Conservation (phyloP, 2,113 vertebrate genomes). For the Epinephelus moara region DNA sequence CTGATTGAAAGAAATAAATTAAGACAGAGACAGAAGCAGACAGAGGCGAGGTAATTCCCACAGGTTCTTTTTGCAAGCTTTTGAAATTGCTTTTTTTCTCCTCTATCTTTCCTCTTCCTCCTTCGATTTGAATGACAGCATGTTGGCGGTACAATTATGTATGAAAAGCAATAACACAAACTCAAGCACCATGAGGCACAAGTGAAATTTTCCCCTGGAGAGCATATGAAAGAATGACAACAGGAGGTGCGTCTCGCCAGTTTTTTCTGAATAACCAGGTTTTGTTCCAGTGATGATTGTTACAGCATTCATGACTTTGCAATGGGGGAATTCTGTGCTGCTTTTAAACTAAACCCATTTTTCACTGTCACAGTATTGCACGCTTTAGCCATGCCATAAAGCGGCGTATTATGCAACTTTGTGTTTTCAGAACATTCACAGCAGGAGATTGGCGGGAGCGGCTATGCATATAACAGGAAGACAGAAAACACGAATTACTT, state of each 20-base stretch:
- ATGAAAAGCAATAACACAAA: conserved; percentile 72
- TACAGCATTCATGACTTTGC: conserved; percentile 10
- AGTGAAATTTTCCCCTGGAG: conserved; percentile 49
- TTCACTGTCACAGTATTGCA: not conserved
- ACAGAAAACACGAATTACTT: not conserved
- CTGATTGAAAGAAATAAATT: conserved; percentile 33
- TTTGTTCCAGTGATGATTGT: conserved; percentile 2
- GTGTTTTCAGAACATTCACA: conserved; percentile 18
- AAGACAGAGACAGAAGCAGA: conserved; percentile 30
- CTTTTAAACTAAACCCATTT: conserved; percentile 27
- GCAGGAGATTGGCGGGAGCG: not conserved
- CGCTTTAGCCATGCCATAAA: not conserved
- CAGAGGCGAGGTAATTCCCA: conserved; percentile 51
- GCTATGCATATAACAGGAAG: not conserved
- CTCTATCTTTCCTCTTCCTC: conserved; percentile 9
- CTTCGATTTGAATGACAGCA: conserved; percentile 67
- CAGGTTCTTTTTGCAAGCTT: conserved; percentile 43
- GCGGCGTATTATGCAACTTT: not conserved
- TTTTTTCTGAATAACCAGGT: conserved; percentile 31
- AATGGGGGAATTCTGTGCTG: not conserved
- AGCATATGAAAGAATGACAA: conserved; percentile 35
- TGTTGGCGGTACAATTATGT: conserved; percentile 66
- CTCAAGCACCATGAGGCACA: conserved; percentile 35
- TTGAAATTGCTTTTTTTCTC: conserved; percentile 63
- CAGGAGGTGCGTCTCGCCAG: conserved; percentile 15